These are phyloP conservation scores for Linnaemya vulpina DNA, from an alignment of 2,888 invertebrate genomes.

Conservation along the genomic window DNA sequence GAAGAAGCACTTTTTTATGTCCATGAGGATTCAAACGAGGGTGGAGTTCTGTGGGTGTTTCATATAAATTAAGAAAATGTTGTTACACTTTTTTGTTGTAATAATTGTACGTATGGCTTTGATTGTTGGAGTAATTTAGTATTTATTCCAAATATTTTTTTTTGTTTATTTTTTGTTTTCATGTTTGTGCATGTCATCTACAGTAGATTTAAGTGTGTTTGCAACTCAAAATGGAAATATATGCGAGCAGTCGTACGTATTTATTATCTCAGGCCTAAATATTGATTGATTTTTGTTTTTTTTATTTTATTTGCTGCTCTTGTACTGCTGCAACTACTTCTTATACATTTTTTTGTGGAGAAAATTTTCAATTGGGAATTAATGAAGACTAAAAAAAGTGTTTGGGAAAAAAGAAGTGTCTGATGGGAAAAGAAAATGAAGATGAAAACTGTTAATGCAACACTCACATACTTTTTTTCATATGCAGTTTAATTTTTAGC, in stretches of 20 bases:
- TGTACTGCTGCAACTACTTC: background rate
- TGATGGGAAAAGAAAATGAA: slow-evolving; percentile 4
- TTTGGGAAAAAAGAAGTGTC: background rate
- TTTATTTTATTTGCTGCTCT: slow-evolving; percentile 16
- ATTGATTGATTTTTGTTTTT: slow-evolving; percentile 67
- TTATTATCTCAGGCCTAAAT: slow-evolving; percentile 59
- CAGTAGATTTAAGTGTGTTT: background rate
- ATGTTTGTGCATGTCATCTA: background rate
- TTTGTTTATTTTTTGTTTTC: no score
- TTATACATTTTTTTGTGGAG: background rate
- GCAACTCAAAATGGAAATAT: background rate
- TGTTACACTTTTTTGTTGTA: slow-evolving; percentile 5
- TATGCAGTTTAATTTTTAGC: background rate
- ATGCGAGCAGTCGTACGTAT: background rate
- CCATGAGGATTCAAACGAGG: slow-evolving; percentile 45
- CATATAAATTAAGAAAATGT: slow-evolving; percentile 9
- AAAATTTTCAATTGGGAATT: slow-evolving; percentile 15
- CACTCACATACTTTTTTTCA: background rate
- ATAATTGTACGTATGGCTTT: slow-evolving; percentile 26
- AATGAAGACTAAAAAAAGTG: background rate
- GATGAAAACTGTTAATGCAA: slow-evolving; percentile 7
- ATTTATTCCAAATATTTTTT: slow-evolving; percentile 11
- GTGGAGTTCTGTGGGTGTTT: slow-evolving; percentile 49
- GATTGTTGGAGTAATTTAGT: slow-evolving; percentile 4
- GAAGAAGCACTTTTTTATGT: slow-evolving; percentile 4